Conservation (phyloP, 2,797 vertebrate species). For the Eupleurogrammus muticus region DNA sequence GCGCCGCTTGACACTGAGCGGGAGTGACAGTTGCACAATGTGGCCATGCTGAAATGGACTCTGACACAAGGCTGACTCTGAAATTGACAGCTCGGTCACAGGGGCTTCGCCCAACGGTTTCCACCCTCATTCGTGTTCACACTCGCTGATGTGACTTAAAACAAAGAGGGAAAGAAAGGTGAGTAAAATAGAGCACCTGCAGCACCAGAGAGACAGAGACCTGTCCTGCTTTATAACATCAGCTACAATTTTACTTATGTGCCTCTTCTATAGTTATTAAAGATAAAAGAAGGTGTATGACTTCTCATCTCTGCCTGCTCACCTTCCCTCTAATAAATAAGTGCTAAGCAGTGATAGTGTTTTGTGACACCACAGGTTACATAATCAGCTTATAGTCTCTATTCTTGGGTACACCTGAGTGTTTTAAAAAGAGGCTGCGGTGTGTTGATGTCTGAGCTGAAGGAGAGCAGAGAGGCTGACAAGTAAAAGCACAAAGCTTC, state of each 20-base stretch:
- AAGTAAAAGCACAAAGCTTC: too few relatives aligned
- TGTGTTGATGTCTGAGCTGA: not conserved
- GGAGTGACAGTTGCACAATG: constrained; percentile 49
- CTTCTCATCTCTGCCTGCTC: constrained; percentile 5
- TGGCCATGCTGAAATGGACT: constrained; percentile 33
- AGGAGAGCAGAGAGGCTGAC: not conserved
- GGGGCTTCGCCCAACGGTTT: not conserved
- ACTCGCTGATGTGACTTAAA: not conserved
- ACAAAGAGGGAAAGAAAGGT: not conserved
- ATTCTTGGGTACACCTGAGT: constrained; percentile 48
- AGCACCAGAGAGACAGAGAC: not conserved
- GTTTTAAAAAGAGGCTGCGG: constrained; percentile 21
- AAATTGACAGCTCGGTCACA: too few relatives aligned
- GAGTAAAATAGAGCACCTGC: not conserved
- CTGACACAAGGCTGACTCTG: constrained; percentile 35
- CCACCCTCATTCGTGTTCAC: not conserved
- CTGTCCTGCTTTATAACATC: not conserved
- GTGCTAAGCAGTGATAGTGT: not conserved
- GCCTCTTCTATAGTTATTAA: not conserved
- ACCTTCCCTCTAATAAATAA: too few relatives aligned
- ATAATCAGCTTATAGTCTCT: constrained; percentile 61
- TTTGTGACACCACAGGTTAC: constrained; percentile 39
- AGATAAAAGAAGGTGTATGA: not conserved
- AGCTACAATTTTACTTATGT: not conserved
- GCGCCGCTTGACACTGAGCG: not conserved